Evolutionary conservation across 2,888 invertebrate genomes (phyloP), one percentile per base, ranked within the genome.

Genomic region (Frankliniella intonsa): DNA sequence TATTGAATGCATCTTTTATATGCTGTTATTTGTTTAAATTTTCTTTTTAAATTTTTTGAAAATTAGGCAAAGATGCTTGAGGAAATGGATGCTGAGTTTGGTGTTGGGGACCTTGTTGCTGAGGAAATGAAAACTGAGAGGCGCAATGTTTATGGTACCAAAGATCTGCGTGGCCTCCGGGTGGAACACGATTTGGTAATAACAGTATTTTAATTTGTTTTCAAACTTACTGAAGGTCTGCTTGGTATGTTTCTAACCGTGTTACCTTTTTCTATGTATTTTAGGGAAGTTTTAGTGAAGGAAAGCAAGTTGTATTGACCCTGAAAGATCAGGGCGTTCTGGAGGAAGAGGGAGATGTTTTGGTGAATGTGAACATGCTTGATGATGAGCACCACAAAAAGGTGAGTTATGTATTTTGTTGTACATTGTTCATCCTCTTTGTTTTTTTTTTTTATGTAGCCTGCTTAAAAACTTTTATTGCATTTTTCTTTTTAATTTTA

Each of bases 81-180:
- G 88, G 97, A 98, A 88, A 91, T 99, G 90, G 99, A 99, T 89
- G 94, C 92, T 85, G 97, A 95, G 87, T 98, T 98, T 90, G 98
- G 97, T 51, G 93, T 97, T 83, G 92, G 93, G 19, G 94, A 93
- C 85, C 89, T 97, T 81, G 91, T 98, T n/a, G 94, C 94, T 84
- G 92, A 94, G 85, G 95, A 95, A 86, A 91, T 91, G 84, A 89
- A 89, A 81, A 89, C 89, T 83, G 91, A 91, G 81, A 90, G 91
- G 50, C 89, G 87, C 80, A 88, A 88, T 81, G 90, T 92, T 9
- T 97, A 97, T 88, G 89, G 91, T 0, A 91, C 92, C 81, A 90
- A 89, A 85, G 90, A 95, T 88, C 90, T 98, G 82, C 91, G 90
- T 85, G 98, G 98, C 0, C 89, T 99, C 81, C 92, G 91, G 85